Evolutionary conservation across 2,113 vertebrate genomes (phyloP).

Genomic region (Xiphophorus hellerii): DNA sequence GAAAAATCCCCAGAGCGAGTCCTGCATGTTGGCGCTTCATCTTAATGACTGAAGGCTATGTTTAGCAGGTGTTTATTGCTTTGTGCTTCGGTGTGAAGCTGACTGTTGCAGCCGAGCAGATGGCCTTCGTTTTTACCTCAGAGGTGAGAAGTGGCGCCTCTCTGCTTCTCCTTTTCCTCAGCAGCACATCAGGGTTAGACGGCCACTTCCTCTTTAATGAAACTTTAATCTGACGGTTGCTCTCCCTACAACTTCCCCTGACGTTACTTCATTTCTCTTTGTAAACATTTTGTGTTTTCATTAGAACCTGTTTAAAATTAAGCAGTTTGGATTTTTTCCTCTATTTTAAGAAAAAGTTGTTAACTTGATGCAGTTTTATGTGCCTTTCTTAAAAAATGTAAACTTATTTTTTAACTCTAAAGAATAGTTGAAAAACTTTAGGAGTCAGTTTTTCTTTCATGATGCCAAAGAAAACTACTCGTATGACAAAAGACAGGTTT

Average conservation of each 20-base stretch:
- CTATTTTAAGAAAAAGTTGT: too few relatives aligned
- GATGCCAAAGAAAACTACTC: too few relatives aligned
- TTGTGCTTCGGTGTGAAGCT: neutral
- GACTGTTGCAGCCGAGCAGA: too few relatives aligned
- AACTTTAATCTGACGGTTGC: neutral
- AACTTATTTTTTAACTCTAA: too few relatives aligned
- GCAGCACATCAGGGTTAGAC: neutral
- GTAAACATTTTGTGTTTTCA: neutral
- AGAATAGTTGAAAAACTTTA: too few relatives aligned
- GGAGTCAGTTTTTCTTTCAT: too few relatives aligned
- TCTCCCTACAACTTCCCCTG: neutral
- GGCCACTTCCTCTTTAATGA: neutral
- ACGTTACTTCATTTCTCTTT: neutral
- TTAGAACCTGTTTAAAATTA: neutral
- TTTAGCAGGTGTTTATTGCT: neutral
- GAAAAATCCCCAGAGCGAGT: neutral
- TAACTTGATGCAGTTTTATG: too few relatives aligned
- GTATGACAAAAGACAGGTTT: too few relatives aligned
- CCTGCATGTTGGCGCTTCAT: too few relatives aligned
- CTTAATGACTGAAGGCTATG: neutral
- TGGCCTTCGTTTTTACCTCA: slow-evolving; percentile 17
- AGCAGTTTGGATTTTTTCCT: too few relatives aligned
- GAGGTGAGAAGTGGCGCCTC: slow-evolving; percentile 41
- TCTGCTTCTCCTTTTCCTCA: neutral
- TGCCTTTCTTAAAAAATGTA: too few relatives aligned